phyloP scores from a whole-genome alignment of 1,140 invertebrate genomes.

The Tetranychus urticae region DNA sequence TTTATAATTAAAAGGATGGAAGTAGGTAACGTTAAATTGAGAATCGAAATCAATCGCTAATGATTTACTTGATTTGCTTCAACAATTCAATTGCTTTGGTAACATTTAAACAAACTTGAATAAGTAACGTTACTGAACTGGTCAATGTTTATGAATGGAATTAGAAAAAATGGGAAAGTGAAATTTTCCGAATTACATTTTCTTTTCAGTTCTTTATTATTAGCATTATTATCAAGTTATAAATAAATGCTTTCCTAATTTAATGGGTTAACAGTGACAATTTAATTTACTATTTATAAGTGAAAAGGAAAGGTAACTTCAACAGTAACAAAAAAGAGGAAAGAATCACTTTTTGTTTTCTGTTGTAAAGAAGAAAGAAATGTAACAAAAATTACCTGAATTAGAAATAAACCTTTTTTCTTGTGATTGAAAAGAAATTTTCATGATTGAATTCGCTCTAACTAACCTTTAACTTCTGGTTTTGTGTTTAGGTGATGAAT shows the following conservation, averaged over 20 bases:
- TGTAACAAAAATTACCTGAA: not conserved
- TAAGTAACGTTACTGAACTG: too few relatives aligned
- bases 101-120: too few relatives aligned
- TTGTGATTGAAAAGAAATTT: not conserved
- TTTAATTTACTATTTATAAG: too few relatives aligned
- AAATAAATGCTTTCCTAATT: not conserved
- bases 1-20: too few relatives aligned
- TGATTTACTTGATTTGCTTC: too few relatives aligned
- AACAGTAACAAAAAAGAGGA: not conserved
- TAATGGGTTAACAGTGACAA: too few relatives aligned
- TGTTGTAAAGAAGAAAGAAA: not conserved
- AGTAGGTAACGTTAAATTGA: too few relatives aligned
- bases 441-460: not conserved
- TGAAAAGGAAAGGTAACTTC: too few relatives aligned
- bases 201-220: not conserved
- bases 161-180: too few relatives aligned
- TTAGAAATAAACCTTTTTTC: not conserved
- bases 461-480: not conserved
- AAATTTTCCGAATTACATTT: not conserved
- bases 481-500: constrained; percentile 27
- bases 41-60: too few relatives aligned
- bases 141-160: too few relatives aligned
- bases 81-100: too few relatives aligned
- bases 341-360: not conserved
- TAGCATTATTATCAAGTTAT: not conserved